A percentile compares a stretch with the other conserved stretches of the same genome.
Evolutionary conservation across 2,888 invertebrate species (phyloP).

Genomic region (Synergus laeviventris): DNA sequence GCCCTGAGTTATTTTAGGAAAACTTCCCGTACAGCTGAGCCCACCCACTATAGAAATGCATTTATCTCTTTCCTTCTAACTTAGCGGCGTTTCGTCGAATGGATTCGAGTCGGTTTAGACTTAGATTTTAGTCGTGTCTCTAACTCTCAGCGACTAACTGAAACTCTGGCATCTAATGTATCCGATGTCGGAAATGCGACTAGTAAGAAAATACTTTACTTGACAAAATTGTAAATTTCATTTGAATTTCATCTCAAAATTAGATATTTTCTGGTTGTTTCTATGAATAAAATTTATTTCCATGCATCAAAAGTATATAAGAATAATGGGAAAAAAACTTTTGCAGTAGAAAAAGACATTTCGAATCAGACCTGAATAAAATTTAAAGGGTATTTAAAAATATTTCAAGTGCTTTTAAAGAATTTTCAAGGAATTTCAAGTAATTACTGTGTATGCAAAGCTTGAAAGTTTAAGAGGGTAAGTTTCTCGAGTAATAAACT

Average conservation of each 20-base stretch:
- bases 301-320: not conserved
- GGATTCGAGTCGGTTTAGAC: conserved; percentile 23
- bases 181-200: not conserved
- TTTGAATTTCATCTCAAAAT: not conserved
- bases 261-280: not conserved
- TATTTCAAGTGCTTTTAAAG: too few species aligned
- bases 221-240: not conserved
- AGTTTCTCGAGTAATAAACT: not conserved
- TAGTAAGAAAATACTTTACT: conserved; percentile 3
- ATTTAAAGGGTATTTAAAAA: too few species aligned
- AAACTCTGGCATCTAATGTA: conserved; percentile 3
- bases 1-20: conserved; percentile 35
- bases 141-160: conserved; percentile 7
- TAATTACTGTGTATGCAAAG: not conserved
- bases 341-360: conserved; percentile 12
- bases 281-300: not conserved
- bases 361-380: not conserved
- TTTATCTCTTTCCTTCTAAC: conserved; percentile 14
- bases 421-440: not conserved
- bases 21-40: conserved; percentile 9
- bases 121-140: conserved; percentile 8
- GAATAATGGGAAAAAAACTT: not conserved
- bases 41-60: conserved; percentile 24
- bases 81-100: conserved; percentile 22
- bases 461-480: not conserved